Percentiles rank a stretch among this genome's conserved stretches.
Evolutionary conservation across 2,888 invertebrate genomes (phyloP).

Genomic region (Amphipyra tragopoginis): DNA sequence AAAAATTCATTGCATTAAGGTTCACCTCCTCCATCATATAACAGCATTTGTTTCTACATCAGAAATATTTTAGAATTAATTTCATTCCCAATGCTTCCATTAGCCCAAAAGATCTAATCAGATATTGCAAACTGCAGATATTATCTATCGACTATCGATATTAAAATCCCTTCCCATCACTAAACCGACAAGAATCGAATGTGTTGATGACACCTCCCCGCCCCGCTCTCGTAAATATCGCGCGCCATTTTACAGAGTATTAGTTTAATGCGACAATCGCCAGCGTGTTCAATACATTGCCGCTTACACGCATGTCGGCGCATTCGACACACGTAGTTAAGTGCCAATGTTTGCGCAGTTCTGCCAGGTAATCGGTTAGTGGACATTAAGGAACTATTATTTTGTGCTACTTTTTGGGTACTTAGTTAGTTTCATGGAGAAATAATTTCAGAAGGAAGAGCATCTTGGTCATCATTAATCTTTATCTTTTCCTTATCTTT

Average conservation of each 20-base stretch:
- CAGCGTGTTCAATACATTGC: constrained; percentile 16
- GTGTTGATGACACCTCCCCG: constrained; percentile 52
- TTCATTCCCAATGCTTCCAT: too few species aligned
- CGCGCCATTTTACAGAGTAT: constrained; percentile 59
- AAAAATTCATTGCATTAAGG: too few species aligned
- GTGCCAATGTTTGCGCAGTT: constrained; percentile 19
- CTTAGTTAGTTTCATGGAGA: too few species aligned
- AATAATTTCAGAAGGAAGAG: too few species aligned
- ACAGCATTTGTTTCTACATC: too few species aligned
- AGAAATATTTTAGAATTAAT: too few species aligned
- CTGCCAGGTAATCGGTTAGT: constrained; percentile 19
- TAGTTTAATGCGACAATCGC: constrained; percentile 60
- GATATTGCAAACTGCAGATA: neutral
- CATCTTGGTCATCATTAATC: too few species aligned
- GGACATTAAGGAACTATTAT: constrained; percentile 3
- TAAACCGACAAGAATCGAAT: constrained; percentile 42
- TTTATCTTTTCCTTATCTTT: too few species aligned
- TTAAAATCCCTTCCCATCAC: constrained; percentile 22
- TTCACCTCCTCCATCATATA: too few species aligned
- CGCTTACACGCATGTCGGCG: constrained; percentile 27
- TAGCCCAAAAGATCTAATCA: too few species aligned
- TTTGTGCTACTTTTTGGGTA: neutral
- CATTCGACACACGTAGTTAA: constrained; percentile 43
- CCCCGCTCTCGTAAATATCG: constrained; percentile 60
- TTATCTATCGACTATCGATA: constrained; percentile 1